phyloP scores from a whole-genome alignment of 2,888 invertebrate species.

The Aromia moschata region DNA sequence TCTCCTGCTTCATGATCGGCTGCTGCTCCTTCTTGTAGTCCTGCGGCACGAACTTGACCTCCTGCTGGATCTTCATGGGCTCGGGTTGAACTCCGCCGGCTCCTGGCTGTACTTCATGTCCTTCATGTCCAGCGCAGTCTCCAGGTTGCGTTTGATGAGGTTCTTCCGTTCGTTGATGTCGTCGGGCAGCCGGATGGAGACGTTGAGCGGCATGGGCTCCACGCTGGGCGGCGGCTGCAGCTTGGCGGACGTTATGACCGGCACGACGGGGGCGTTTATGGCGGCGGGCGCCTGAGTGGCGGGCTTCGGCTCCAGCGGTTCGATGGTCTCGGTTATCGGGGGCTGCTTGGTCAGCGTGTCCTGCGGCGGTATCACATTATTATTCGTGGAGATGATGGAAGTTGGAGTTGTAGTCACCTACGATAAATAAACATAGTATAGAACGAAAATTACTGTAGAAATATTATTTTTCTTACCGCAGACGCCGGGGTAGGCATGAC shows the following conservation, averaged over 20 bases:
- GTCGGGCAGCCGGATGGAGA: constrained; percentile 61
- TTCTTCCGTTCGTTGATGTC: constrained; percentile 62
- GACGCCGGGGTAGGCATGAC: constrained; percentile 21
- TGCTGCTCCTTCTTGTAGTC: constrained; percentile 51
- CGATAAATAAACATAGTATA: constrained; percentile 11
- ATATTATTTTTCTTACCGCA: constrained; percentile 23
- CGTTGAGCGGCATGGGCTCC: constrained; percentile 57
- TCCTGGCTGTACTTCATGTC: constrained; percentile 48
- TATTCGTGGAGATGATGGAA: constrained; percentile 23
- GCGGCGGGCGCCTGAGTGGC: constrained; percentile 15
- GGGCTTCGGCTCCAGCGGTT: constrained; percentile 18
- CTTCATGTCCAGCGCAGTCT: constrained; percentile 47
- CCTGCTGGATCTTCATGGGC: constrained; percentile 37
- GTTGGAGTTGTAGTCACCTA: constrained; percentile 28
- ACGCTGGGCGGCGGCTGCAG: constrained; percentile 31
- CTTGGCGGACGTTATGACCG: constrained; percentile 50
- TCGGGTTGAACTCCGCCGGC: constrained; percentile 42
- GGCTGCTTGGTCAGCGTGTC: constrained; percentile 26
- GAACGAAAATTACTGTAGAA: too few relatives aligned
- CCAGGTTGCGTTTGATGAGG: constrained; percentile 58
- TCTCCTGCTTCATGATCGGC: constrained; percentile 49
- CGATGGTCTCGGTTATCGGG: constrained; percentile 26
- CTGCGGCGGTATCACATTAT: constrained; percentile 27
- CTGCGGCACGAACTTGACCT: constrained; percentile 30
- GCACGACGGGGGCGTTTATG: constrained; percentile 43